Percentiles rank a stretch among this genome's conserved stretches.
These are phyloP conservation scores for Heliocidaris tuberculata DNA, from an alignment of 35 echinoderm and acorn worm genomes.

Conservation along the genomic window DNA sequence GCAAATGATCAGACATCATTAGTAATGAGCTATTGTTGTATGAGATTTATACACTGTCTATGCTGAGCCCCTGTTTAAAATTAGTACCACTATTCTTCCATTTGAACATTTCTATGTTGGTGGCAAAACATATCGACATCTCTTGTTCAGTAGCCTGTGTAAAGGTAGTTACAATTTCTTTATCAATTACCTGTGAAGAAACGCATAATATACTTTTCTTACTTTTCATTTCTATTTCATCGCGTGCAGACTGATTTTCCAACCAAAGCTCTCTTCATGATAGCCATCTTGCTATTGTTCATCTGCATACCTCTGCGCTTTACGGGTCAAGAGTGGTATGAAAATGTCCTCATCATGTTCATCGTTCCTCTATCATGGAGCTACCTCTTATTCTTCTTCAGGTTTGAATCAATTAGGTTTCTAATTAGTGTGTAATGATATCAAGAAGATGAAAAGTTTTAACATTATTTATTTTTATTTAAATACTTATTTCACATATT, in stretches of 20 bases:
- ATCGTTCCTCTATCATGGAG: slow-evolving; percentile 79
- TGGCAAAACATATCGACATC: too few relatives aligned
- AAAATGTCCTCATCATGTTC: slow-evolving; percentile 63
- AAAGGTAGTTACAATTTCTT: too few relatives aligned
- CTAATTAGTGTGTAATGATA: neutral
- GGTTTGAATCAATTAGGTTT: slow-evolving; percentile 47
- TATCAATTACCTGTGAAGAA: too few relatives aligned
- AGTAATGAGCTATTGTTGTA: too few relatives aligned
- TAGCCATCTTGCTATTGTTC: slow-evolving; percentile 60
- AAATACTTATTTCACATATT: neutral
- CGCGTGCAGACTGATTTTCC: slow-evolving; percentile 66
- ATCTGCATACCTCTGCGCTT: slow-evolving; percentile 69
- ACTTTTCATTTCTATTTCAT: slow-evolving; percentile 34
- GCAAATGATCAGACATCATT: too few relatives aligned
- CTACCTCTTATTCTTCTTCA: slow-evolving; percentile 91
- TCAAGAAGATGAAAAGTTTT: too few relatives aligned
- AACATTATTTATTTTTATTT: neutral
- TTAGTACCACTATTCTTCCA: too few relatives aligned
- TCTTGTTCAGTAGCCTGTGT: too few relatives aligned
- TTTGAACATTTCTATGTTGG: too few relatives aligned
- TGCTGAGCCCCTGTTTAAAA: too few relatives aligned
- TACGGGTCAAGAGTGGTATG: slow-evolving; percentile 34
- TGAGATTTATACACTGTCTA: too few relatives aligned
- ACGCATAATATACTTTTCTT: too few relatives aligned
- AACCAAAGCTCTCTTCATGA: slow-evolving; percentile 76